Evolutionary conservation across 2,113 vertebrate genomes (phyloP).

Genomic region (Alligator sinensis): DNA sequence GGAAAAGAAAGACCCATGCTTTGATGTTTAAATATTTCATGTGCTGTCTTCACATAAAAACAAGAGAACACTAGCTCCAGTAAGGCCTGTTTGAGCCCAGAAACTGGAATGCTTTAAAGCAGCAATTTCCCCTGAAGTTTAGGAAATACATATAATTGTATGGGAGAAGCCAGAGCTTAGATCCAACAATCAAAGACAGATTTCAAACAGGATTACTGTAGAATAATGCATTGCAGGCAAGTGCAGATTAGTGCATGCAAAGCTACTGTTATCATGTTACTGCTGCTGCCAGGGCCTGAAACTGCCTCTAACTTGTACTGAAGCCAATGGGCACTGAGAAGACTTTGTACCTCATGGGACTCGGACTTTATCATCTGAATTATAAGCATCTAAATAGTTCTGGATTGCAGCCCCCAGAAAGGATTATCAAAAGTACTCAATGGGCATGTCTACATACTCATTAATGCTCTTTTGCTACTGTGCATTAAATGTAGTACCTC

Average conservation of each 20-base stretch:
- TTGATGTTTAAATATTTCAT: not conserved
- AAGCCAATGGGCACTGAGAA: not conserved
- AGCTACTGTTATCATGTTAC: not conserved
- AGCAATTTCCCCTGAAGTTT: constrained; percentile 4
- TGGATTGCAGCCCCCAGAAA: not conserved
- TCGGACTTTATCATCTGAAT: not conserved
- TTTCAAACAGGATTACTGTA: not conserved
- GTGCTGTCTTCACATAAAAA: not conserved
- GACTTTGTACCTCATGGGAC: not conserved
- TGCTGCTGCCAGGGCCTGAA: not conserved
- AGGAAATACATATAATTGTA: not conserved
- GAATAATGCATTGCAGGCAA: constrained; percentile 31
- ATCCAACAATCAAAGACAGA: not conserved
- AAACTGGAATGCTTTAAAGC: constrained; percentile 44
- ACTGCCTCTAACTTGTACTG: not conserved
- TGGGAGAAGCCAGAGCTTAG: constrained; percentile 44
- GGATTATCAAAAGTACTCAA: not conserved
- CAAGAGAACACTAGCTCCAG: not conserved
- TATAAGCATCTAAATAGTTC: too few relatives aligned
- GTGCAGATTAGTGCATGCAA: not conserved
- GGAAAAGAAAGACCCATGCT: not conserved
- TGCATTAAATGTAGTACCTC: too few relatives aligned
- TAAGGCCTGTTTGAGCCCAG: not conserved
- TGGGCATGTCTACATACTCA: too few relatives aligned
- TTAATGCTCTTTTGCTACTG: too few relatives aligned